Evolutionary conservation across 2,888 invertebrate species (phyloP).

Genomic region (Tetragonisca angustula): DNA sequence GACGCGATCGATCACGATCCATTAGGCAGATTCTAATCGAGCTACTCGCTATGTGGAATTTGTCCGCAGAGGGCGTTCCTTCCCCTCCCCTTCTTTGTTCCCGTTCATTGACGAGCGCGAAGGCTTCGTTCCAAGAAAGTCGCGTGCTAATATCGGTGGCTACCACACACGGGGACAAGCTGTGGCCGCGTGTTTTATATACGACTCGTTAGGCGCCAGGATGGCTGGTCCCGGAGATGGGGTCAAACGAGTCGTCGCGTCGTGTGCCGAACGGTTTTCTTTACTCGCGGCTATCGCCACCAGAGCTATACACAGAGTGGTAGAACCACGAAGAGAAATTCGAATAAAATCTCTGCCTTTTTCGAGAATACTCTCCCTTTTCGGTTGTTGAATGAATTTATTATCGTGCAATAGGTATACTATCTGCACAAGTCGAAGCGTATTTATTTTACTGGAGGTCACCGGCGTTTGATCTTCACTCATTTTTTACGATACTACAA

Average conservation of each 20-base stretch:
- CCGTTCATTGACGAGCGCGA: conserved; percentile 48
- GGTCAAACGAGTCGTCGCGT: conserved; percentile 62
- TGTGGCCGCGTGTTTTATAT: conserved; percentile 62
- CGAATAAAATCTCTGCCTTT: neutral
- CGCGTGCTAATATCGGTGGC: conserved; percentile 62
- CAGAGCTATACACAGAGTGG: too few species aligned
- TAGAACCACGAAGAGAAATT: neutral
- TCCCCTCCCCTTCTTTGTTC: conserved; percentile 43
- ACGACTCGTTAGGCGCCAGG: conserved; percentile 70
- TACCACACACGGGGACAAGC: conserved; percentile 47
- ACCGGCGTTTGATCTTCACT: too few species aligned
- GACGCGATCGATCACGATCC: conserved; percentile 46
- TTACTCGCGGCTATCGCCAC: neutral
- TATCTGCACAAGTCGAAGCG: too few species aligned
- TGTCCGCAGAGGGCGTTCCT: conserved; percentile 29
- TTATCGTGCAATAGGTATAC: too few species aligned
- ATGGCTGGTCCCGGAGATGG: conserved; percentile 55
- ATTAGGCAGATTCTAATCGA: conserved; percentile 49
- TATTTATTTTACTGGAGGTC: too few species aligned
- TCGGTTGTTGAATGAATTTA: too few species aligned
- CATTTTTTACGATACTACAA: too few species aligned
- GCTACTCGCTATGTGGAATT: conserved; percentile 29
- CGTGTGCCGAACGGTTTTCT: conserved; percentile 44
- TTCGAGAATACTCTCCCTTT: conserved; percentile 3
- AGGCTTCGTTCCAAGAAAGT: conserved; percentile 58